Evolutionary conservation across 2,113 vertebrate genomes (phyloP), one percentile per base, ranked within the genome.

Genomic region (Halichoeres trimaculatus): DNA sequence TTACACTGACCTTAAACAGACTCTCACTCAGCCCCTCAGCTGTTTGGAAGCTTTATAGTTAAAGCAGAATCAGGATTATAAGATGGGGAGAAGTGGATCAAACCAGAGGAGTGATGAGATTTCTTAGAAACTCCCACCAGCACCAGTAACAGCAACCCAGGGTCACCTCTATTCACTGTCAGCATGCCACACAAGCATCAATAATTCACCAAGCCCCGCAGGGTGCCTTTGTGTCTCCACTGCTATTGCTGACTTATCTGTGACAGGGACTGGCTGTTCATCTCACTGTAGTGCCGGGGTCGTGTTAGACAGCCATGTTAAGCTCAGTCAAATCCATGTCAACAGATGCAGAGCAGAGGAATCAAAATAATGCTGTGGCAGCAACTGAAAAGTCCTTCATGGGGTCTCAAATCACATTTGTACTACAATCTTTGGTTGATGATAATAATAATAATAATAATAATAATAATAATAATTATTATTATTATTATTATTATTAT

Each of bases 141-240:
- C 61, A 52, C 22, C 65, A 40, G 58, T 52, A 50, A 19, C 70
- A 59, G 8, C 76, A n/a, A 70, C 45, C 64, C 68, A 69, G 74
- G 65, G 72, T 81, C 81, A 80, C 68, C 76, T 81, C 76, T 51
- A 43, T 76, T 74, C 70, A 63, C 74, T 70, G 81, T 72, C 80
- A 86, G 74, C 76, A 53, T 64, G 65, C 66, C 76, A 79, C 72
- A 68, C 52, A 57, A 76, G 72, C 79, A 89, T 90, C 84, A 91
- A 90, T 90, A 88, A 91, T 91, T 90, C 74, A 89, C 80, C 53
- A 34, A 71, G 75, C 74, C 3, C 78, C 58, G 78, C 62, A 81
- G 89, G 88, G 70, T 70, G 78, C 76, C 83, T 85, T 89, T 89
- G 88, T 90, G 70, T 75, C 78, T 74, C 72, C 64, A 41, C 30